A percentile compares a stretch with the other conserved stretches of the same genome.
These are phyloP conservation scores for Philopotamus ludificatus DNA, from an alignment of 1,140 invertebrate genomes.

Conservation along the genomic window DNA sequence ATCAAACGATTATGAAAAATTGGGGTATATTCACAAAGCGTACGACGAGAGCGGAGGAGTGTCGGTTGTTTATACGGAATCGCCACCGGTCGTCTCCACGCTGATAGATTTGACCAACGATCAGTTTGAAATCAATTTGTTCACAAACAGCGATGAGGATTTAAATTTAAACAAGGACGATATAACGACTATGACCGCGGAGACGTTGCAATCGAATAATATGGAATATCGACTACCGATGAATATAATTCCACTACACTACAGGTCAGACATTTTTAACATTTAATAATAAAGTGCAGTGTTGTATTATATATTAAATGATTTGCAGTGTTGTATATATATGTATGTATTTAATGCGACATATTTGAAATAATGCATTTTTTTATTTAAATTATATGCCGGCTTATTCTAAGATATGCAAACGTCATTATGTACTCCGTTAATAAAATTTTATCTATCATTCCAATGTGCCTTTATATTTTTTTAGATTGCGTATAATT, in stretches of 20 bases:
- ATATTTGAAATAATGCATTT: not conserved
- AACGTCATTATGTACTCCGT: not conserved
- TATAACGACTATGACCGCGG: not conserved
- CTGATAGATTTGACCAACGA: conserved; percentile 8
- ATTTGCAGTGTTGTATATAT: not conserved
- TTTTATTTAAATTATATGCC: not conserved
- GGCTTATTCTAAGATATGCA: not conserved
- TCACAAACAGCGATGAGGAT: not conserved
- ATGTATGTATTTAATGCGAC: not conserved
- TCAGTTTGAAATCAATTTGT: not conserved
- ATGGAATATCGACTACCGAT: not conserved
- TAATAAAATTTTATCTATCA: not conserved
- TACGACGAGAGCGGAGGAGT: no score
- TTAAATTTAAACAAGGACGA: no score
- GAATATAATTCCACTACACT: not conserved
- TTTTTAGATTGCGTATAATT: conserved; percentile 29
- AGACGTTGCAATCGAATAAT: not conserved
- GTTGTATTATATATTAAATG: not conserved
- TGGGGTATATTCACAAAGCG: not conserved
- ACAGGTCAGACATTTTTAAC: conserved; percentile 2
- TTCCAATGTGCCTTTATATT: conserved; percentile 1
- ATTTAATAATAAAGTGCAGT: not conserved
- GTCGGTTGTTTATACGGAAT: no score
- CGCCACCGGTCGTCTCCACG: no score
- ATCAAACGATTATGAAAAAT: not conserved